Evolutionary conservation across 2,113 vertebrate species (phyloP).

Genomic region (Saguinus midas): DNA sequence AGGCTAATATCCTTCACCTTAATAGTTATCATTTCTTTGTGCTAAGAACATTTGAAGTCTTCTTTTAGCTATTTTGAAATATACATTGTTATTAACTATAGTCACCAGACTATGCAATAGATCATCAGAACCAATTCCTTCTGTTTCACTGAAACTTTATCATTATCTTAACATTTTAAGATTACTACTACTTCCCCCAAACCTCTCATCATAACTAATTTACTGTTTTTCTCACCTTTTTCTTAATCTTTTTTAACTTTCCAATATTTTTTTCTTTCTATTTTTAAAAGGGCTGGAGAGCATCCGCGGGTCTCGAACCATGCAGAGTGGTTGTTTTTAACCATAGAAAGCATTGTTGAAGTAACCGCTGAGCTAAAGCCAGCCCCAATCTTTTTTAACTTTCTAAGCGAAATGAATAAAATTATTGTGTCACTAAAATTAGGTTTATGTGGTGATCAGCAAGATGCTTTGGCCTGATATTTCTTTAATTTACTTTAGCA

Average conservation of each 20-base stretch:
- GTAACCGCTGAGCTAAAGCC: too few relatives aligned
- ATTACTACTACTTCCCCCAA: not conserved
- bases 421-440: constrained; percentile 12
- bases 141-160: not conserved
- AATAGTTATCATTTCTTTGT: not conserved
- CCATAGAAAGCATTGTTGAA: too few relatives aligned
- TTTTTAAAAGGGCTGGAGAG: too few relatives aligned
- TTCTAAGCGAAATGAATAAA: not conserved
- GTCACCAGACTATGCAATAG: not conserved
- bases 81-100: not conserved
- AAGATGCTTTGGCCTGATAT: not conserved
- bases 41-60: not conserved
- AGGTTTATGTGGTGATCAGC: not conserved
- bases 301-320: too few relatives aligned
- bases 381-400: not conserved
- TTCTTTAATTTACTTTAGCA: not conserved
- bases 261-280: not conserved
- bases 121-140: not conserved
- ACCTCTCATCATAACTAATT: not conserved
- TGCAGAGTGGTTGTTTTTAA: too few relatives aligned
- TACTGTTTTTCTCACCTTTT: not conserved
- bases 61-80: not conserved
- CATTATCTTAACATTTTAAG: not conserved
- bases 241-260: constrained; percentile 17
- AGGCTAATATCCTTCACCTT: not conserved